Percentiles rank a stretch among this genome's conserved stretches.
phyloP scores from a whole-genome alignment of 2,888 invertebrate species.

The Gisinianus flammeolus region DNA sequence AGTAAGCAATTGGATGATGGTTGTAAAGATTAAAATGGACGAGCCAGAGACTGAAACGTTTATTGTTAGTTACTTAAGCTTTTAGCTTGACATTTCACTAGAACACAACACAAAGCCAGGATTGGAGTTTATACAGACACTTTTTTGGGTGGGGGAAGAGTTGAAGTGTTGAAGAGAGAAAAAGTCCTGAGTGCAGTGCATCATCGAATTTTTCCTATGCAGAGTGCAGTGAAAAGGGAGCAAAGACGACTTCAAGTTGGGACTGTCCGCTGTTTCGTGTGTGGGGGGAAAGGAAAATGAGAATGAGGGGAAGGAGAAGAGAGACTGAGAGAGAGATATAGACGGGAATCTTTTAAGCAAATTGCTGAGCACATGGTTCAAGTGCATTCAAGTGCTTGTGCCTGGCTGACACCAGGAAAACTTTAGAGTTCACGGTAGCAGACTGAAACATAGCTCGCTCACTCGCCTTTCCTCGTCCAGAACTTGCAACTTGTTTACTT shows the following conservation, averaged over 20 bases:
- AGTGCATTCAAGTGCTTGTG: slow-evolving; percentile 31
- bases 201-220: too few relatives aligned
- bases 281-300: background rate
- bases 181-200: too few relatives aligned
- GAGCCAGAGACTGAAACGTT: too few relatives aligned
- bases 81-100: too few relatives aligned
- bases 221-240: slow-evolving; percentile 6
- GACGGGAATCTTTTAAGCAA: slow-evolving; percentile 36
- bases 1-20: too few relatives aligned
- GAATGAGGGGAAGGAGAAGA: background rate
- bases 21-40: too few relatives aligned
- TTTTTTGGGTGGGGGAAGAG: too few relatives aligned
- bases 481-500: slow-evolving; percentile 17
- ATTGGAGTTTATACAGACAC: too few relatives aligned
- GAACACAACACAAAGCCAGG: too few relatives aligned
- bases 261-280: slow-evolving; percentile 16
- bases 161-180: background rate
- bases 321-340: slow-evolving; percentile 8
- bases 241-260: background rate
- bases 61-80: too few relatives aligned
- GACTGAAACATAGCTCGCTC: background rate
- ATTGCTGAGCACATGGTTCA: slow-evolving; percentile 30
- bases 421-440: background rate
- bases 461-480: background rate
- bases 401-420: slow-evolving; percentile 22